phyloP scores from a whole-genome alignment of 2,797 vertebrate genomes.

The Eremophila alpestris region DNA sequence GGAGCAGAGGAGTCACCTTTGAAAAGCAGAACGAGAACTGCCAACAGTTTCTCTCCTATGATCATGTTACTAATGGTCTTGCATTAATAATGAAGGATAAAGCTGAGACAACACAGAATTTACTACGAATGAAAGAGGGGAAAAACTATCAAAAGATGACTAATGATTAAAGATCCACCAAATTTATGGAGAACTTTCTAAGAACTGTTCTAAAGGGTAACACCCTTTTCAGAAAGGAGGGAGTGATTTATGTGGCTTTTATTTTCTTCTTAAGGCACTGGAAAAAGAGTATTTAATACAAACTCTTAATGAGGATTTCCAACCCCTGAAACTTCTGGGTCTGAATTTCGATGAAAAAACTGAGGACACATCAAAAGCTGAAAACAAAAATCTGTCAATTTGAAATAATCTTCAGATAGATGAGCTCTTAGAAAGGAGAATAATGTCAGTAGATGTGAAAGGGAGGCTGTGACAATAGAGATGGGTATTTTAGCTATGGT shows the following conservation, averaged over 20 bases:
- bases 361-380: neutral
- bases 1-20: slow-evolving; percentile 13
- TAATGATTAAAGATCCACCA: neutral
- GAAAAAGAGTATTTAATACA: neutral
- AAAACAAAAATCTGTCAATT: neutral
- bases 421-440: neutral
- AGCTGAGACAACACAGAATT: neutral
- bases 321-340: neutral
- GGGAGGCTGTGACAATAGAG: neutral
- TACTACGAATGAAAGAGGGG: neutral
- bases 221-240: neutral
- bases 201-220: neutral
- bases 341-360: neutral
- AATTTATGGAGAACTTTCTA: neutral
- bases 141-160: neutral
- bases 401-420: neutral
- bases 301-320: neutral
- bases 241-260: neutral
- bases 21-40: neutral
- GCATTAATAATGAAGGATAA: slow-evolving; percentile 59
- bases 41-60: neutral
- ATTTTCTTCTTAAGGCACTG: neutral
- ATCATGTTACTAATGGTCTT: slow-evolving; percentile 47
- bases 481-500: neutral
- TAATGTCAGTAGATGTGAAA: neutral